Evolutionary conservation across 2,113 vertebrate genomes (phyloP).

Genomic region (Danionella cerebrum): DNA sequence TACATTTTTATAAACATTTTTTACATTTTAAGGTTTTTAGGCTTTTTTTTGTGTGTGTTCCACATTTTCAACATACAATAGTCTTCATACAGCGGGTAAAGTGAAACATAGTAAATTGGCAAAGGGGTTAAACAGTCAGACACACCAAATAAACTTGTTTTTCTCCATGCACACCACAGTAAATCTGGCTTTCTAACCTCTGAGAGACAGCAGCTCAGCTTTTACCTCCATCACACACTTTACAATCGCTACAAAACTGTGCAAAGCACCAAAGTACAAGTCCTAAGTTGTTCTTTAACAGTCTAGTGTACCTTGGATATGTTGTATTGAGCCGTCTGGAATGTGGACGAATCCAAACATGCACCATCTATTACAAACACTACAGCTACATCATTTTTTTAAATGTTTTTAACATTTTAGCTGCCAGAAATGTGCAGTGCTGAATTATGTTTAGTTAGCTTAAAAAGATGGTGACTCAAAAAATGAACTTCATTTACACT

Average conservation of each 20-base stretch:
- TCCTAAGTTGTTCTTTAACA: conserved; percentile 22
- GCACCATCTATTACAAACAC: conserved; percentile 40
- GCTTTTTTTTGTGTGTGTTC: conserved; percentile 32
- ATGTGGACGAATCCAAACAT: conserved; percentile 54
- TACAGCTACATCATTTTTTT: conserved; percentile 10
- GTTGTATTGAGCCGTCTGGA: conserved; percentile 42
- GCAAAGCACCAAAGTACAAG: conserved; percentile 44
- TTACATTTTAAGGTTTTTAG: conserved; percentile 48
- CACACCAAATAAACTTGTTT: conserved; percentile 23
- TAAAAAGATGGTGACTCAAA: no score
- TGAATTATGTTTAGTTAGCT: conserved; percentile 14
- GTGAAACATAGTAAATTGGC: conserved; percentile 45
- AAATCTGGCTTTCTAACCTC: background rate
- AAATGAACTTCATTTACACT: no score
- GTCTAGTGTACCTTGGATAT: conserved; percentile 20
- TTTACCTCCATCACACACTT: background rate
- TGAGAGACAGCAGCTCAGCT: background rate
- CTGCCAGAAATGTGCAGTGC: conserved; percentile 48
- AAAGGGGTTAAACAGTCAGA: conserved; percentile 34
- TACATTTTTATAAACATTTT: conserved; percentile 62
- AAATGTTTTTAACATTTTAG: conserved; percentile 31
- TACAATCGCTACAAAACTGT: conserved; percentile 38
- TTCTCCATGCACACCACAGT: conserved; percentile 9
- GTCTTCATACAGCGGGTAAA: conserved; percentile 33
- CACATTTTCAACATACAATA: conserved; percentile 24